These are phyloP conservation scores for Ciconia maguari DNA, from an alignment of 2,113 vertebrate genomes.

Conservation along the genomic window DNA sequence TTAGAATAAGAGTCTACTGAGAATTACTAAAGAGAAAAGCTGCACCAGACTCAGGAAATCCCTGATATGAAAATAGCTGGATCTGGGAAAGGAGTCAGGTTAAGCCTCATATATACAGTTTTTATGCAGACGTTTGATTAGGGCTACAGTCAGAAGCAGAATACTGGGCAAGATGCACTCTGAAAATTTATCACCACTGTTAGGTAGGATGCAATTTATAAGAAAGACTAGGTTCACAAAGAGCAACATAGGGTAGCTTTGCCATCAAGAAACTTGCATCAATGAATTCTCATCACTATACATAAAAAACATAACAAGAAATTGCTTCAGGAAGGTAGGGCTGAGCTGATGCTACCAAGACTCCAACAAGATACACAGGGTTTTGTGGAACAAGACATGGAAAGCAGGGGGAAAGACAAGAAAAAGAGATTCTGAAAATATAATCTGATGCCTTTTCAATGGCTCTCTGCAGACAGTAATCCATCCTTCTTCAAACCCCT, in stretches of 20 bases:
- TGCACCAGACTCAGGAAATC: not conserved
- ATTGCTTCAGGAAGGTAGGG: not conserved
- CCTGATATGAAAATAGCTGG: not conserved
- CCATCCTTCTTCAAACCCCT: not conserved
- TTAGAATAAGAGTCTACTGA: not conserved
- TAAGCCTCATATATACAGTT: not conserved
- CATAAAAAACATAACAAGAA: not conserved
- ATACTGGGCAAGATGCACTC: not conserved
- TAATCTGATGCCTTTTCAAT: not conserved
- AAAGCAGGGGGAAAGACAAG: not conserved
- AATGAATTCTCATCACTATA: not conserved
- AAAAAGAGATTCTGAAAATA: not conserved
- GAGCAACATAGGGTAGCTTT: not conserved
- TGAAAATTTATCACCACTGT: not conserved
- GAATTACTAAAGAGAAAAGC: not conserved
- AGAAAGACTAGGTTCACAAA: not conserved
- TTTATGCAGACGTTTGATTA: not conserved
- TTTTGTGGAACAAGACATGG: not conserved
- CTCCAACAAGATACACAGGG: not conserved
- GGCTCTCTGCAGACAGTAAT: not conserved
- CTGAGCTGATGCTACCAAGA: not conserved
- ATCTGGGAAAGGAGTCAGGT: not conserved
- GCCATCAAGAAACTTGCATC: not conserved
- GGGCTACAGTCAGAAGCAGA: not conserved
- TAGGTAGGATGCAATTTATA: not conserved